A percentile compares a stretch with the other conserved stretches of the same genome.
phyloP scores from a whole-genome alignment of 2,797 vertebrate genomes.

The Orestias chungarensis region DNA sequence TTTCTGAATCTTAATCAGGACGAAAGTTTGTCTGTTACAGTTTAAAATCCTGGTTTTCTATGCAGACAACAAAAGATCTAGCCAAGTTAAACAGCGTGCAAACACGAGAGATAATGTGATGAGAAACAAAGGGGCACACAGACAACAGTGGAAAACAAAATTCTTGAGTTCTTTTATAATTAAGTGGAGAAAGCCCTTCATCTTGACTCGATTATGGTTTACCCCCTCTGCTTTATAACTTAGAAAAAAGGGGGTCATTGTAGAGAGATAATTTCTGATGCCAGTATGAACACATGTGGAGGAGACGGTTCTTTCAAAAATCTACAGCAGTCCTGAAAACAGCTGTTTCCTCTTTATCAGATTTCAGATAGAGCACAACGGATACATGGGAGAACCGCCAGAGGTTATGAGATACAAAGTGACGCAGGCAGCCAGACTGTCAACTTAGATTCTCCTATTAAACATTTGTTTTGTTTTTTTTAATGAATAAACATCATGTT shows the following conservation, averaged over 20 bases:
- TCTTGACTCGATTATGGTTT: not conserved
- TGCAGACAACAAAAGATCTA: not conserved
- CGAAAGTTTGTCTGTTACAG: not conserved
- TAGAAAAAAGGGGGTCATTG: slow-evolving; percentile 27
- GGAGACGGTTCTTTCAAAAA: slow-evolving; percentile 28
- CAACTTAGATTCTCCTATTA: slow-evolving; percentile 10
- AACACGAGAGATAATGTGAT: slow-evolving; percentile 10
- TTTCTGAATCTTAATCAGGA: slow-evolving; percentile 1
- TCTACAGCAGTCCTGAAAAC: slow-evolving; percentile 37
- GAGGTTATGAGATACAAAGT: slow-evolving; percentile 41
- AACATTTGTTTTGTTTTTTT: slow-evolving; percentile 1
- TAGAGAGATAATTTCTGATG: slow-evolving; percentile 23
- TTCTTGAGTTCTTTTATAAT: slow-evolving; percentile 34
- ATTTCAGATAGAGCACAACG: slow-evolving; percentile 38
- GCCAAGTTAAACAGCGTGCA: not conserved
- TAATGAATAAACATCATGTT: slow-evolving; percentile 20
- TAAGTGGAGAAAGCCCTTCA: slow-evolving; percentile 14
- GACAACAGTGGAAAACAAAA: slow-evolving; percentile 3
- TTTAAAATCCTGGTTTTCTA: not conserved
- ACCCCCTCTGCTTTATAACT: not conserved
- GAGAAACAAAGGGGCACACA: slow-evolving; percentile 16
- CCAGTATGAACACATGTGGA: slow-evolving; percentile 26
- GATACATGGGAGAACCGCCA: slow-evolving; percentile 31
- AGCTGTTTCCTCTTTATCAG: slow-evolving; percentile 65
- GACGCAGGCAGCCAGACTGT: slow-evolving; percentile 24